A percentile compares a stretch with the other conserved stretches of the same genome.
Conservation (phyloP, 2,113 vertebrate species). For the Trachemys scripta region DNA sequence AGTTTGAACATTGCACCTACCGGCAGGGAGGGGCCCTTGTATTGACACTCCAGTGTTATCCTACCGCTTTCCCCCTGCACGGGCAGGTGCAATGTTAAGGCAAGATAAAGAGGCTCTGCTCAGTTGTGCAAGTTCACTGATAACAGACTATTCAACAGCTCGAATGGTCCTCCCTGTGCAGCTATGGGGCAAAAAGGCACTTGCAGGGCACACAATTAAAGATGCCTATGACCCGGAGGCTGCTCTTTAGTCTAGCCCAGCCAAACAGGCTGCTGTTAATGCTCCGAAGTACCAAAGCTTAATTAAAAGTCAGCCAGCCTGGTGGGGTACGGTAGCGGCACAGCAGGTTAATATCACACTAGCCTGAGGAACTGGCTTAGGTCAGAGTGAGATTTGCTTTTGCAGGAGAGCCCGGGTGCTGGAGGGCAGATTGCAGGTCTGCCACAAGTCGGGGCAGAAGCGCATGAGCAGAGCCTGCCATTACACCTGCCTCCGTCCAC, state of each 20-base stretch:
- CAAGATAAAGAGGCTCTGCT: not conserved
- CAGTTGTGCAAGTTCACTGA: not conserved
- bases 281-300: not conserved
- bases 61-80: not conserved
- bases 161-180: not conserved
- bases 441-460: not conserved
- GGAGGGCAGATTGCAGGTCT: not conserved
- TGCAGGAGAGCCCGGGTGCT: not conserved
- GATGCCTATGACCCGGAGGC: not conserved
- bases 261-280: not conserved
- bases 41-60: not conserved
- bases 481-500: not conserved
- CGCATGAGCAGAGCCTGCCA: no score
- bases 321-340: not conserved
- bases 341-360: not conserved
- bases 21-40: not conserved
- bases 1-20: not conserved
- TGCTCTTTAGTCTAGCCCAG: not conserved
- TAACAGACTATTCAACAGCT: not conserved
- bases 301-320: slow-evolving; percentile 23
- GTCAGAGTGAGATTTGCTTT: not conserved
- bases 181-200: not conserved
- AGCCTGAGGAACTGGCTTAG: not conserved
- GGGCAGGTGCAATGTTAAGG: not conserved
- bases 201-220: not conserved